These are phyloP conservation scores for Leptinotarsa undecemlineata DNA, from an alignment of 1,140 invertebrate genomes.

Conservation along the genomic window DNA sequence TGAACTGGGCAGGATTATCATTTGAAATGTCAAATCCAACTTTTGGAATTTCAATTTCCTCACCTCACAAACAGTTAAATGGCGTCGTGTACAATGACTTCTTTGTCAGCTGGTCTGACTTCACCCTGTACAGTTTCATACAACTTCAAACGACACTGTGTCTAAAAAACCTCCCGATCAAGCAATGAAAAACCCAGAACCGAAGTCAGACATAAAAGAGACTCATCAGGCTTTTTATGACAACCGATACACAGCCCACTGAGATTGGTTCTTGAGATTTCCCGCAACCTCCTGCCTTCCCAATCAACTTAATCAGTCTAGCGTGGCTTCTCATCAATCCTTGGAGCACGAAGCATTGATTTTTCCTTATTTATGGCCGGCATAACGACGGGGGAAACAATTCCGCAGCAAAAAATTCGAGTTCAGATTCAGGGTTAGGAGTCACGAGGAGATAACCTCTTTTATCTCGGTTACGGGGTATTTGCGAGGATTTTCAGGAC, in stretches of 20 bases:
- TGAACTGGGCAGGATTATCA: too few species aligned
- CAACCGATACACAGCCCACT: background rate
- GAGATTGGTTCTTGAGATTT: background rate
- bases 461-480: background rate
- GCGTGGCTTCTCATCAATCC: slow-evolving; percentile 4
- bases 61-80: too few species aligned
- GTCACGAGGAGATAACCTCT: background rate
- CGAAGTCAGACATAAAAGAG: background rate
- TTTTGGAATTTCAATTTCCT: too few species aligned
- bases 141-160: background rate
- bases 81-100: too few species aligned
- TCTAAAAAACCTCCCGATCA: background rate
- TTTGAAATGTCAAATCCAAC: too few species aligned
- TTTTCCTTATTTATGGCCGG: background rate
- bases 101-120: too few species aligned
- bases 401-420: background rate
- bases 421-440: background rate
- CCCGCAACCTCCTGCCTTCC: background rate
- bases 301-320: slow-evolving; percentile 6
- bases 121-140: background rate
- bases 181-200: background rate
- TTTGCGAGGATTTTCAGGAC: background rate
- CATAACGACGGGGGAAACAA: background rate
- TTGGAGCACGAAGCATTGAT: background rate
- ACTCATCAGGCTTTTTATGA: slow-evolving; percentile 5